A percentile compares a stretch with the other conserved stretches of the same genome.
Evolutionary conservation across 92 coral and sea anemone genomes (phyloP).

Genomic region (Zoanthus gigantus): DNA sequence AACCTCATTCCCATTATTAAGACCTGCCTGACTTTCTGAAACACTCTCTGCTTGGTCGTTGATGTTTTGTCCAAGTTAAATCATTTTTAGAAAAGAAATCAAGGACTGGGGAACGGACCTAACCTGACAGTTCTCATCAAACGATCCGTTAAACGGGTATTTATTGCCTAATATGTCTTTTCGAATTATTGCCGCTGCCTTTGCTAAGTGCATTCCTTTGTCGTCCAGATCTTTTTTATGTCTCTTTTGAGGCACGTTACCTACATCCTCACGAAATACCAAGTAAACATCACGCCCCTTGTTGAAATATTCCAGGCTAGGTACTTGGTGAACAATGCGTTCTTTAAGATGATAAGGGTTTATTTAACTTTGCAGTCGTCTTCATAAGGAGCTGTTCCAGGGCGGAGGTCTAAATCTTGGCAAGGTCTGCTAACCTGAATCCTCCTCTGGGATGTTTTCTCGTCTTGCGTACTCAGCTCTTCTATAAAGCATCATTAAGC

Average conservation of each 20-base stretch:
- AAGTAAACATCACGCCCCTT: conserved; percentile 59
- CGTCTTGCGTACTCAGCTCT: too few species aligned
- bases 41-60: conserved; percentile 41
- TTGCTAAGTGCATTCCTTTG: conserved; percentile 67
- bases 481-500: too few species aligned
- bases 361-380: too few species aligned
- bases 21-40: conserved; percentile 61
- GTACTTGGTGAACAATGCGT: not conserved
- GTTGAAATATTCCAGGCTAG: conserved; percentile 22
- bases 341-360: not conserved
- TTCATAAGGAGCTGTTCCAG: too few species aligned
- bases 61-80: too few species aligned
- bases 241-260: conserved; percentile 48
- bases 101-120: conserved; percentile 59
- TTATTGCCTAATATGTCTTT: conserved; percentile 50
- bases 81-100: conserved; percentile 17
- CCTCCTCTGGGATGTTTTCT: too few species aligned
- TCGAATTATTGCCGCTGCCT: conserved; percentile 61
- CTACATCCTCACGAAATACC: conserved; percentile 50
- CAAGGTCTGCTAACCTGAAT: too few species aligned
- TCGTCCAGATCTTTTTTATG: conserved; percentile 53
- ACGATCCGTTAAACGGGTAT: conserved; percentile 61
- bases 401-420: too few species aligned
- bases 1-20: conserved; percentile 32
- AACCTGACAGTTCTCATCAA: conserved; percentile 24